Base-by-base conservation (phyloP, 2,113 vertebrate genomes). In the Sardina pilchardus region DNA sequence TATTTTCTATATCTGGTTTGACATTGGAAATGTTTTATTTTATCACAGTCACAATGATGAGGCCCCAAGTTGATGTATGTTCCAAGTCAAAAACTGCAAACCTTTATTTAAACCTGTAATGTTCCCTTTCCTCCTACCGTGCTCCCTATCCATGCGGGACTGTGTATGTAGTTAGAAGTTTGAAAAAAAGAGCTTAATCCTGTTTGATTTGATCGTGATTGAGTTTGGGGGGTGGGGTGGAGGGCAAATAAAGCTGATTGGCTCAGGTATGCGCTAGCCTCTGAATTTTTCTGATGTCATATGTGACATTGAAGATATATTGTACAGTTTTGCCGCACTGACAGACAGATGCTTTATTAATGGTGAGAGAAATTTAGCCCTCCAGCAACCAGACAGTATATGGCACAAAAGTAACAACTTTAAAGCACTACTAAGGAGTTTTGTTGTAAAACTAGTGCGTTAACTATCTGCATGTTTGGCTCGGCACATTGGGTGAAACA, bases 121-220 rank as follows among this genome's bases (percentile, higher is more conserved):
- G 34, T 78, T 78, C 36, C 9, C 71, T 78, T 78, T 78, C 16
- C 30, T 36, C 30, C 71, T 16, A 50, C 17, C 14, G 39, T 78
- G 12, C 12, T 36, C 3, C 30, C 14, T 34, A 78, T 16, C 30
- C 2, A 2, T 78, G 14, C 30, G 26, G 71, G 71, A 16, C 34
- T 78, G 34, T 78, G 71, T 78, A 36, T 36, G 71, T 78, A 78
- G 71, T 36, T 78, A 78, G 71, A 78, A 78, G 71, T 78, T 36
- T 34, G 14, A 78, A 78, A 12, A 75, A 78, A 78, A 78, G 71
- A 78, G 71, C 30, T 78, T 78, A 78, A 78, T 78, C 71, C 30
- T 78, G 71, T 78, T 78, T 78, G 71, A 78, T 14, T 17, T 71
- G 63, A 71, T 26, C 12, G 19, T 36, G 71, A 78, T 34, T 75